These are phyloP conservation scores for Chymomyza procnemis DNA, from an alignment of 2,888 invertebrate genomes.

Conservation along the genomic window DNA sequence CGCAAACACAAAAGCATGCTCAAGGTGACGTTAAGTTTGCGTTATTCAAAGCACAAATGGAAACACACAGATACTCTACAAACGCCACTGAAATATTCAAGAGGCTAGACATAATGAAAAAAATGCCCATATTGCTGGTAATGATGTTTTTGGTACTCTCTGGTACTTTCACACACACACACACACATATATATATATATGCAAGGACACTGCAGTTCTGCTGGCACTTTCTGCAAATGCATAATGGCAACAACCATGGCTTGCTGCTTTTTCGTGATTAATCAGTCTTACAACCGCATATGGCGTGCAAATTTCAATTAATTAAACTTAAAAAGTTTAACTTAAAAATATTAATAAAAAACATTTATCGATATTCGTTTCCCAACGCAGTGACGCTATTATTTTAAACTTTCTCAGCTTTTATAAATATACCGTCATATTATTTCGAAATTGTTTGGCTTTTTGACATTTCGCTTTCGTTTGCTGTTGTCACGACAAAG, in stretches of 20 bases:
- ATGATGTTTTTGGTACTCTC: constrained; percentile 2
- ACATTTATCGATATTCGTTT: neutral
- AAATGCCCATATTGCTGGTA: constrained; percentile 42
- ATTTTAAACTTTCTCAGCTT: too few relatives aligned
- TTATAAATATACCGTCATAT: too few relatives aligned
- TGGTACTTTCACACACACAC: constrained; percentile 18
- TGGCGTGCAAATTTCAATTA: constrained; percentile 13
- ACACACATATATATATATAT: constrained; percentile 7
- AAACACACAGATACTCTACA: neutral
- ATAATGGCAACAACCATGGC: neutral
- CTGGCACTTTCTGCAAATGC: neutral
- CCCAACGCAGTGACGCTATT: too few relatives aligned
- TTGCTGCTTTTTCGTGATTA: neutral
- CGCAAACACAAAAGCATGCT: constrained; percentile 31
- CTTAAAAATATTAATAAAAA: too few relatives aligned
- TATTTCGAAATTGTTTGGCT: too few relatives aligned
- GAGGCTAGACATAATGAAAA: constrained; percentile 62
- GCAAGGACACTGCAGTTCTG: neutral
- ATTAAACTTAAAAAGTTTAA: constrained; percentile 16
- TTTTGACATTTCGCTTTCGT: too few relatives aligned
- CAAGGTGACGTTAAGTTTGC: constrained; percentile 28
- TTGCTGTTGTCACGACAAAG: too few relatives aligned
- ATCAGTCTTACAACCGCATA: neutral
- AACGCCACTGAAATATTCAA: constrained; percentile 63
- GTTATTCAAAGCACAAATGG: neutral